Evolutionary conservation across 1,140 invertebrate species (phyloP).

Genomic region (Philopotamus ludificatus): DNA sequence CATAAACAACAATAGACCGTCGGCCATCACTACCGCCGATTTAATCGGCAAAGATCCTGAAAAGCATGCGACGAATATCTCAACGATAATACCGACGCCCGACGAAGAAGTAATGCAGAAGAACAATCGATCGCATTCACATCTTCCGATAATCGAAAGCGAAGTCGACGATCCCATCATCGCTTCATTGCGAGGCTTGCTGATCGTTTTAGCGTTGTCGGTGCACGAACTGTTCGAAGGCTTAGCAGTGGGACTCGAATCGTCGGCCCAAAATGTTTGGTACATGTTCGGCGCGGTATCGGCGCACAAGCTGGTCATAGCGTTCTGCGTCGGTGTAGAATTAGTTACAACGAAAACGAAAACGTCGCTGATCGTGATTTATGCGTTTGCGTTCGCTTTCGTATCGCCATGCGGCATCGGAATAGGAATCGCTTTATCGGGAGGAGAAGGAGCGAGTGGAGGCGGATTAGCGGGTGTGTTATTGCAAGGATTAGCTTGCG

Average conservation of each 20-base stretch:
- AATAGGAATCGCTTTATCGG: constrained; percentile 64
- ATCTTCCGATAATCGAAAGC: constrained; percentile 46
- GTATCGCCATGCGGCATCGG: constrained; percentile 79
- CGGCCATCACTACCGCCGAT: constrained; percentile 52
- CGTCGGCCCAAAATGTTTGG: constrained; percentile 68
- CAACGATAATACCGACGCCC: constrained; percentile 16
- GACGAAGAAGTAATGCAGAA: constrained; percentile 47
- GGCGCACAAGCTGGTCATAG: constrained; percentile 87
- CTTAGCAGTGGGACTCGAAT: constrained; percentile 81
- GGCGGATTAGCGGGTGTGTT: constrained; percentile 64
- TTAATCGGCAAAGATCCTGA: constrained; percentile 46
- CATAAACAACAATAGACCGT: constrained; percentile 40
- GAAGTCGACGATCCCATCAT: constrained; percentile 60
- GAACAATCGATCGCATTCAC: constrained; percentile 50
- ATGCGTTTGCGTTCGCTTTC: constrained; percentile 75
- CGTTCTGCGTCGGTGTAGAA: constrained; percentile 82
- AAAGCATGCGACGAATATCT: constrained; percentile 17
- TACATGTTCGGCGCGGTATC: constrained; percentile 82
- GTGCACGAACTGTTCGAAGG: constrained; percentile 93
- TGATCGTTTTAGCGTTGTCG: constrained; percentile 83
- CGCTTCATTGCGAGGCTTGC: constrained; percentile 68
- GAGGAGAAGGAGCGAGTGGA: constrained; percentile 55
- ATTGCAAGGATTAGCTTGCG: constrained; percentile 81
- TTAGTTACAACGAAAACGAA: constrained; percentile 68
- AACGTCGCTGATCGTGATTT: constrained; percentile 60